phyloP scores from a whole-genome alignment of 2,888 invertebrate species.

The Sphinx pinastri region DNA sequence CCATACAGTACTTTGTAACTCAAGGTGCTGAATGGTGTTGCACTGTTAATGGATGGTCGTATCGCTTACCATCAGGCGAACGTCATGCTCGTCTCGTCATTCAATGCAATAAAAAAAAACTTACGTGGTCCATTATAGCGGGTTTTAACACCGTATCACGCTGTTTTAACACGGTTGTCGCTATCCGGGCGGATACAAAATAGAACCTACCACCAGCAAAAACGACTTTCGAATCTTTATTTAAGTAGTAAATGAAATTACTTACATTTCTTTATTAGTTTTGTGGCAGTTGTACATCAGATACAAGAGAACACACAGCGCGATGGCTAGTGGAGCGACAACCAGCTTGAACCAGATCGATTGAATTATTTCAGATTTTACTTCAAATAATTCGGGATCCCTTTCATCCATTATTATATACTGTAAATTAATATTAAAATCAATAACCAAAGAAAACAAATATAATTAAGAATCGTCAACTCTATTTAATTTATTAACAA shows the following conservation, averaged over 20 bases:
- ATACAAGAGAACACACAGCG: constrained; percentile 47
- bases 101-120: too few relatives aligned
- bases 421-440: background rate
- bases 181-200: too few relatives aligned
- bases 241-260: constrained; percentile 32
- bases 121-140: too few relatives aligned
- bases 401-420: constrained; percentile 27
- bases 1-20: too few relatives aligned
- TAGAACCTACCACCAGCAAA: too few relatives aligned
- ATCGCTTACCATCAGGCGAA: too few relatives aligned
- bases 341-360: constrained; percentile 45
- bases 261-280: constrained; percentile 63
- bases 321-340: constrained; percentile 39
- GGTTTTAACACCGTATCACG: too few relatives aligned
- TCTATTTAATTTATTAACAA: background rate
- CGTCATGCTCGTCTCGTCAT: too few relatives aligned
- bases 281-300: constrained; percentile 61
- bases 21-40: too few relatives aligned
- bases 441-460: background rate
- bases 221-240: background rate
- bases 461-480: background rate
- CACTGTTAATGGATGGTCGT: too few relatives aligned
- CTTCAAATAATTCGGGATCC: constrained; percentile 27
- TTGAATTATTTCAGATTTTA: constrained; percentile 26
- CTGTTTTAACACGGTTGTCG: too few relatives aligned